Percentiles rank a stretch among this genome's conserved stretches.
Evolutionary conservation across 2,797 vertebrate genomes (phyloP).

Genomic region (Notolepis coatsorum): DNA sequence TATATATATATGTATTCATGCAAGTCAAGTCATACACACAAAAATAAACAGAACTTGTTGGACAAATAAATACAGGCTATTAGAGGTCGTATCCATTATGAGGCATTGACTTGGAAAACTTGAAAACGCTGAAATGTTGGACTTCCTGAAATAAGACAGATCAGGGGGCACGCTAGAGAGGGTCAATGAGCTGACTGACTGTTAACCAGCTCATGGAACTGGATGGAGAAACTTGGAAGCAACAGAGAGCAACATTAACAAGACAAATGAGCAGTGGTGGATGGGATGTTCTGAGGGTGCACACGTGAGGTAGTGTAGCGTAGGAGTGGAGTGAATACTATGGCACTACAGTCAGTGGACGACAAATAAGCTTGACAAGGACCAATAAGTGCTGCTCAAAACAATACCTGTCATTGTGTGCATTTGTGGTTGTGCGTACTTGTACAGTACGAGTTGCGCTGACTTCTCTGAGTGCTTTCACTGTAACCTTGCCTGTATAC

Average conservation of each 20-base stretch:
- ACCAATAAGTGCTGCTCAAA: constrained; percentile 17
- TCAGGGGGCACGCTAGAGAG: neutral
- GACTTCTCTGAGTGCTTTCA: constrained; percentile 31
- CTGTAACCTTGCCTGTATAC: constrained; percentile 32
- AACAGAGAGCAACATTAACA: neutral
- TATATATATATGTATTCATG: no score
- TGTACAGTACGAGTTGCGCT: neutral
- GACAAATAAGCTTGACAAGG: constrained; percentile 16
- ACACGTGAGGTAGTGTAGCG: neutral
- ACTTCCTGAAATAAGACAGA: neutral
- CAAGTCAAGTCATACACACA: neutral
- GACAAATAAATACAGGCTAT: neutral
- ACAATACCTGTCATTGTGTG: neutral
- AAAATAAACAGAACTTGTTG: neutral
- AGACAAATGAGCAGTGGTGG: neutral
- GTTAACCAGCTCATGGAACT: constrained; percentile 23
- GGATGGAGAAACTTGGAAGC: constrained; percentile 20
- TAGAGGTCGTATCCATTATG: neutral
- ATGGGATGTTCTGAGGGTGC: neutral
- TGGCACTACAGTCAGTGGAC: constrained; percentile 8
- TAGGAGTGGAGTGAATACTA: constrained; percentile 6
- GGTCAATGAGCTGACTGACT: neutral
- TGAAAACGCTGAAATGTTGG: no score
- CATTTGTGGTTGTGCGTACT: constrained; percentile 3
- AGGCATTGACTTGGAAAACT: no score